These are phyloP conservation scores for Aptenodytes forsteri DNA, from an alignment of 2,113 vertebrate genomes.

Conservation along the genomic window DNA sequence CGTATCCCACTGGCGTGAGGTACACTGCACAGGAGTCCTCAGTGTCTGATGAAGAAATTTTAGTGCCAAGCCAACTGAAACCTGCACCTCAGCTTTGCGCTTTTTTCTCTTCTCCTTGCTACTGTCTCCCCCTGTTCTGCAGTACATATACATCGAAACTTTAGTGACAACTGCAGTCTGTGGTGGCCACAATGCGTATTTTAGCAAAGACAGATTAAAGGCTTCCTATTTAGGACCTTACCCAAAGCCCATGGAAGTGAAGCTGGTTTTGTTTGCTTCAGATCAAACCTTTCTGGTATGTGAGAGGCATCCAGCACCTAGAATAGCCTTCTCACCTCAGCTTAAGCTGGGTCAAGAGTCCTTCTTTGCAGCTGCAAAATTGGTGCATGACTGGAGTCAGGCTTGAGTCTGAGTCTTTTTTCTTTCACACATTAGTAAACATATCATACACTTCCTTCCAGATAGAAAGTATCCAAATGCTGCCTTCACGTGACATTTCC, in stretches of 20 bases:
- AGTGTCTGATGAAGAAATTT: neutral
- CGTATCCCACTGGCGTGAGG: neutral
- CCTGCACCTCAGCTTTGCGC: neutral
- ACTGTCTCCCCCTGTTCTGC: neutral
- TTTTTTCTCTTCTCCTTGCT: neutral
- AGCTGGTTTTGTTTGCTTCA: neutral
- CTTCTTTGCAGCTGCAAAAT: neutral
- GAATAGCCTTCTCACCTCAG: neutral
- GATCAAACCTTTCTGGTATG: neutral
- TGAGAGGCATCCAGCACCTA: neutral
- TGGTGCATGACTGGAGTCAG: neutral
- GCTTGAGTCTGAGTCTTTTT: neutral
- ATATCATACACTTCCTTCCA: neutral
- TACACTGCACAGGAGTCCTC: neutral
- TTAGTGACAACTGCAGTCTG: neutral
- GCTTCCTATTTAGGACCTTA: neutral
- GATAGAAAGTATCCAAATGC: neutral
- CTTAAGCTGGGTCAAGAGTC: neutral
- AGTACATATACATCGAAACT: neutral
- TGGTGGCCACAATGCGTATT: neutral
- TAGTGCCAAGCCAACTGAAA: neutral
- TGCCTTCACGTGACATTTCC: neutral
- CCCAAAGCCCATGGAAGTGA: neutral
- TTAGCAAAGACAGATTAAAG: neutral
- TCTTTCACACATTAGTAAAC: neutral